Percentiles rank a stretch among this genome's conserved stretches.
Conservation (phyloP, 2,113 vertebrate genomes). For the Pyxicephalus adspersus region DNA sequence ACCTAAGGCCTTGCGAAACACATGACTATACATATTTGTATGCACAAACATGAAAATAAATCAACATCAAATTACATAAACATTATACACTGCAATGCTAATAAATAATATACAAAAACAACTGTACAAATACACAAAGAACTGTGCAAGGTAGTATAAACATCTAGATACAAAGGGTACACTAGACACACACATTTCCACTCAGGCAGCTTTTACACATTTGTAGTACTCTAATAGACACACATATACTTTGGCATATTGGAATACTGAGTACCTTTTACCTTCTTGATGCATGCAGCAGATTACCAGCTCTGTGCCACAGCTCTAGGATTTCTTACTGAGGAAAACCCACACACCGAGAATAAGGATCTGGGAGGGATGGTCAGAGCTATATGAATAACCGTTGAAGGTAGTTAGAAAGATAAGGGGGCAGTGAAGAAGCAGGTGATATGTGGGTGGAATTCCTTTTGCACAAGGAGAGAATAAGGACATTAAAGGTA, state of each 20-base stretch:
- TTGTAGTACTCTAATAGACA: neutral
- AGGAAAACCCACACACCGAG: conserved; percentile 44
- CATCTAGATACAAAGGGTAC: neutral
- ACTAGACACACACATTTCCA: neutral
- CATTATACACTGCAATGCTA: neutral
- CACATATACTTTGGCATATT: conserved; percentile 15
- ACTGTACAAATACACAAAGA: neutral
- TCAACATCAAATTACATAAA: neutral
- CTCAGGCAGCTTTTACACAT: neutral
- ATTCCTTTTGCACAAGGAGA: conserved; percentile 5
- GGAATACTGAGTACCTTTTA: conserved; percentile 3
- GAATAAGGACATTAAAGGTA: conserved; percentile 32
- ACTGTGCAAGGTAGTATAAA: neutral
- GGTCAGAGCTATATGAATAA: neutral
- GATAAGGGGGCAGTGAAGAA: conserved; percentile 3
- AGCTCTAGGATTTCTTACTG: conserved; percentile 41
- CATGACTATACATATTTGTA: neutral
- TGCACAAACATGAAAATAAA: too few species aligned
- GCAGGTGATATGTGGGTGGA: neutral
- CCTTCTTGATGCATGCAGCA: conserved; percentile 35
- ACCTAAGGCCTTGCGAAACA: neutral
- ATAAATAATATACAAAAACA: too few species aligned
- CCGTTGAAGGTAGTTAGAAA: neutral
- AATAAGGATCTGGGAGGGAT: neutral
- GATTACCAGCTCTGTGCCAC: conserved; percentile 46